Evolutionary conservation across 2,113 vertebrate genomes (phyloP).

Genomic region (Sebastes fasciatus): DNA sequence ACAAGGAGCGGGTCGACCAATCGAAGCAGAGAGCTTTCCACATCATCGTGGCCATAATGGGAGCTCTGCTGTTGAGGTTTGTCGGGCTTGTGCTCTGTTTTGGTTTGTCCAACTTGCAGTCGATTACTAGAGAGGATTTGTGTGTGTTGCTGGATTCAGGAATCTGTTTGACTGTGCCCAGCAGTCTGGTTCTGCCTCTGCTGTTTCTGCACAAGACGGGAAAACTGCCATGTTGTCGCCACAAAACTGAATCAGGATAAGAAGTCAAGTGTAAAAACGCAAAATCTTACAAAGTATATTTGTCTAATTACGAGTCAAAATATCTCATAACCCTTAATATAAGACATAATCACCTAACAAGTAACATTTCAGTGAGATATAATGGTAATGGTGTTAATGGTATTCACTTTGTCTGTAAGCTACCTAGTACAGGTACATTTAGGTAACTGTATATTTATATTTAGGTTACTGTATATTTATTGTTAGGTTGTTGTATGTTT

Average conservation of each 20-base stretch:
- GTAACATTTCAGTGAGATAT: too few relatives aligned
- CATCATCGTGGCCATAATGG: slow-evolving; percentile 13
- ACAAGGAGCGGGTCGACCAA: background rate
- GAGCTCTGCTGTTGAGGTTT: slow-evolving; percentile 8
- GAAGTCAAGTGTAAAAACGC: too few relatives aligned
- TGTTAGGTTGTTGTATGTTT: too few relatives aligned
- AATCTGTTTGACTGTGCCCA: background rate
- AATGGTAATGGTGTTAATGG: too few relatives aligned
- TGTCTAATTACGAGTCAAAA: too few relatives aligned
- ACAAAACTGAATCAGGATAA: background rate
- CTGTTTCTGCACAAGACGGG: slow-evolving; percentile 47
- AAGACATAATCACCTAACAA: too few relatives aligned
- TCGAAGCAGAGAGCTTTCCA: slow-evolving; percentile 1
- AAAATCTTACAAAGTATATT: too few relatives aligned
- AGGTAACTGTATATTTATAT: too few relatives aligned
- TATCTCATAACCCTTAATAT: too few relatives aligned
- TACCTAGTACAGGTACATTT: too few relatives aligned
- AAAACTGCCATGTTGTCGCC: background rate
- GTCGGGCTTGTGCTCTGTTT: accelerated
- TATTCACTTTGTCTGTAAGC: too few relatives aligned
- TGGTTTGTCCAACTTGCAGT: background rate
- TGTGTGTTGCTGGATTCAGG: background rate
- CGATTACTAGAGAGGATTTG: accelerated
- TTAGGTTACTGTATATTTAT: too few relatives aligned
- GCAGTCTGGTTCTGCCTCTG: slow-evolving; percentile 50